A percentile compares a stretch with the other conserved stretches of the same genome.
Conservation (phyloP, 2,113 vertebrate species). For the Mastomys coucha region DNA sequence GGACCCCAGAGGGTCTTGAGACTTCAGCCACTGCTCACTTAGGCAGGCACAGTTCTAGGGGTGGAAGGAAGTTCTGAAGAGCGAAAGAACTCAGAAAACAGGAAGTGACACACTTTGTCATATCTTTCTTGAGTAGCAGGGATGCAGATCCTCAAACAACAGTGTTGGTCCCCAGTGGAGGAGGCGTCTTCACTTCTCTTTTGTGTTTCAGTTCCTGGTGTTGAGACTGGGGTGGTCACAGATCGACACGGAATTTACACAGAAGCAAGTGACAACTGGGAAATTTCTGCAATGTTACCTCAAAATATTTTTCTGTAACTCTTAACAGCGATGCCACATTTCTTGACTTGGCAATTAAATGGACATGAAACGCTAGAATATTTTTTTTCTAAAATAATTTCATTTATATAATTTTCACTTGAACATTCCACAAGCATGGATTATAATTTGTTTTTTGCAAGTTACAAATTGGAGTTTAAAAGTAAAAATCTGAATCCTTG, state of each 20-base stretch:
- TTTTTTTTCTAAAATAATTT: slow-evolving; percentile 44
- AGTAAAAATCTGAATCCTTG: background rate
- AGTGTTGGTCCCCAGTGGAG: background rate
- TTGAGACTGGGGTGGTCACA: background rate
- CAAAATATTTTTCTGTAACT: background rate
- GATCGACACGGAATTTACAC: background rate
- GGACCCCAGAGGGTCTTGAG: background rate
- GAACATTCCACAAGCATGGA: background rate
- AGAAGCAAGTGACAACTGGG: background rate
- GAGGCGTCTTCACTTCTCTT: background rate
- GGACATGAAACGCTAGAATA: background rate
- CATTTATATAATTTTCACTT: slow-evolving; percentile 50
- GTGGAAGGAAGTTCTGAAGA: background rate
- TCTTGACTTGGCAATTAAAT: background rate
- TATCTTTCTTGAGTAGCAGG: background rate
- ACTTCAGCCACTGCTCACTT: background rate
- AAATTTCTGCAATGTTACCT: background rate
- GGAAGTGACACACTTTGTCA: background rate
- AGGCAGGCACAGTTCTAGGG: rapidly evolving
- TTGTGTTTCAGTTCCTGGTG: slow-evolving; percentile 44
- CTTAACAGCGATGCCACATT: background rate
- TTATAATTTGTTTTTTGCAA: background rate
- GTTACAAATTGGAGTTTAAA: slow-evolving; percentile 44
- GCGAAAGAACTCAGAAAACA: background rate
- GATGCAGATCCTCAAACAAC: background rate